These are phyloP conservation scores for Anoplolepis gracilipes DNA, from an alignment of 1,140 invertebrate species.

Conservation along the genomic window DNA sequence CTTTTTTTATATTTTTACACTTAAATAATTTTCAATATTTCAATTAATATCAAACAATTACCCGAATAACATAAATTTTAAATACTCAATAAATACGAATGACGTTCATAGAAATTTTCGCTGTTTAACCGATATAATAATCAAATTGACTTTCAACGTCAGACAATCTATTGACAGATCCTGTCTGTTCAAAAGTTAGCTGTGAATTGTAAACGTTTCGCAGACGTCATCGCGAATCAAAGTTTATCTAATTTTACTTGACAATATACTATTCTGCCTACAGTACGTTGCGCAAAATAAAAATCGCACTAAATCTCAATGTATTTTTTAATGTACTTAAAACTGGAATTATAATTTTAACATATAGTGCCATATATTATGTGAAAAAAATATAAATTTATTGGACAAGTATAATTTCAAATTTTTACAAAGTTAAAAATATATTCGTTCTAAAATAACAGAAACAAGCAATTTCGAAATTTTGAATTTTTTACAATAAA, in stretches of 20 bases:
- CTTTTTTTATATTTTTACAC: background rate
- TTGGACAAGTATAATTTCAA: background rate
- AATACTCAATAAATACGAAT: background rate
- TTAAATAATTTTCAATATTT: background rate
- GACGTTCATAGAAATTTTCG: slow-evolving; percentile 31
- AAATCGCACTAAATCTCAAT: background rate
- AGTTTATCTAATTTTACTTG: background rate
- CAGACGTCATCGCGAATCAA: background rate
- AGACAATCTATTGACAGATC: slow-evolving; percentile 29
- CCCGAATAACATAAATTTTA: slow-evolving; percentile 13
- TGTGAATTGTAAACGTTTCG: slow-evolving; percentile 31
- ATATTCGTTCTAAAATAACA: background rate
- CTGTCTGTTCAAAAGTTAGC: slow-evolving; percentile 27
- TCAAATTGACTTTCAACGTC: slow-evolving; percentile 2
- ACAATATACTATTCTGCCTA: background rate
- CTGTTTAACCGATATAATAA: background rate
- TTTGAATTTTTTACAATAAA: slow-evolving; percentile 25
- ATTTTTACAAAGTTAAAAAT: background rate
- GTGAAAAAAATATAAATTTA: background rate
- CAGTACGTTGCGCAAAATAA: background rate
- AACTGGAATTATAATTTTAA: background rate
- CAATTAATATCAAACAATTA: background rate
- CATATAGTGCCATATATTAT: background rate
- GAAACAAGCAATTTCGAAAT: background rate
- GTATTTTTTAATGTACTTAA: background rate